Evolutionary conservation across 1,140 invertebrate genomes (phyloP).

Genomic region (Drosophila lacteicornis): DNA sequence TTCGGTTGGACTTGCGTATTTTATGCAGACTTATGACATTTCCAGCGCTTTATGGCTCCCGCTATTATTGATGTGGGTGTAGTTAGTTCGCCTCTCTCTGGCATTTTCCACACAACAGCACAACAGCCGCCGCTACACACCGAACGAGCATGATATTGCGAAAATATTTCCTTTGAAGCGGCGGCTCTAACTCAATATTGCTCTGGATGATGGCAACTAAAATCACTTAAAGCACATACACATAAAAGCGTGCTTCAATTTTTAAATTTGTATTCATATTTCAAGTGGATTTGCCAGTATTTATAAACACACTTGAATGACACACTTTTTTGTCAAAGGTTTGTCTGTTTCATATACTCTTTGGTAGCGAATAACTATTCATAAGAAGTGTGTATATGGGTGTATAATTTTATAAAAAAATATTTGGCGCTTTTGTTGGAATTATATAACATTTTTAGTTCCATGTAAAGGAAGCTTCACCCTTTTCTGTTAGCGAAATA

Average conservation of each 20-base stretch:
- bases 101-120: conserved; percentile 26
- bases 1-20: conserved; percentile 47
- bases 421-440: no score
- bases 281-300: not conserved
- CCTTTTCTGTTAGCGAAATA: not conserved
- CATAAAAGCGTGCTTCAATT: not conserved
- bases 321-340: not conserved
- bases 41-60: conserved; percentile 28
- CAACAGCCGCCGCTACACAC: conserved; percentile 6
- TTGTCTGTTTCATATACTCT: not conserved
- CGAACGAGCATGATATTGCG: conserved; percentile 9
- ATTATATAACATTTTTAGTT: not conserved
- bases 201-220: not conserved
- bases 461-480: no score
- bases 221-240: conserved; percentile 12
- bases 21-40: conserved; percentile 63
- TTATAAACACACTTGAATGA: not conserved
- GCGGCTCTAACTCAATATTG: conserved; percentile 22
- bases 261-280: conserved; percentile 9
- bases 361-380: not conserved
- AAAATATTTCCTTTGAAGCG: conserved; percentile 29
- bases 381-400: not conserved
- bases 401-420: not conserved
- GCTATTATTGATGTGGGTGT: conserved; percentile 16
- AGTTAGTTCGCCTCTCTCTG: conserved; percentile 1